Evolutionary conservation across 2,888 invertebrate genomes (phyloP).

Genomic region (Oscheius onirici): DNA sequence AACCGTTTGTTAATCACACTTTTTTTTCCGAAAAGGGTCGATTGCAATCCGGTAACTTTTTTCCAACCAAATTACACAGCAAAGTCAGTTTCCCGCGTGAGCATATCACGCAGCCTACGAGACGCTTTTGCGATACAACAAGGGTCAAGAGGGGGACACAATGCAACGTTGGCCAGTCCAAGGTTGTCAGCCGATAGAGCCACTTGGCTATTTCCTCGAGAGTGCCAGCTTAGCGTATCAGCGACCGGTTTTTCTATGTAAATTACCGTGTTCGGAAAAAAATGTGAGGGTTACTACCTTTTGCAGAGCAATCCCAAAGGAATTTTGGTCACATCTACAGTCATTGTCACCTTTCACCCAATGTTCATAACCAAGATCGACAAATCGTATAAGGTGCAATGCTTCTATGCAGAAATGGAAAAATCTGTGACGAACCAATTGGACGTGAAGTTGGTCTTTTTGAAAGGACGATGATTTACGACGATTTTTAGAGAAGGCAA

Average conservation of each 20-base stretch:
- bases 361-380: conserved; percentile 67
- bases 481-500: conserved; percentile 42
- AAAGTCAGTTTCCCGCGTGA: conserved; percentile 1
- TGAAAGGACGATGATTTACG: background rate
- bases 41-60: background rate
- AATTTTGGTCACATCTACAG: conserved; percentile 57
- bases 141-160: conserved; percentile 27
- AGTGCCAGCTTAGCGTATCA: conserved; percentile 3
- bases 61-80: conserved; percentile 1
- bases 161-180: conserved; percentile 25
- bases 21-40: background rate
- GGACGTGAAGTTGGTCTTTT: conserved; percentile 48
- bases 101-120: background rate
- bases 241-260: background rate
- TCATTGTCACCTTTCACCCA: conserved; percentile 65
- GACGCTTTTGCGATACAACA: background rate
- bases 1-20: too few species aligned
- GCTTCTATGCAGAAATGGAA: conserved; percentile 63
- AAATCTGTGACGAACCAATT: conserved; percentile 59
- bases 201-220: conserved; percentile 17
- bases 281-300: background rate
- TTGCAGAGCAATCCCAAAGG: conserved; percentile 61
- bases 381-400: conserved; percentile 63
- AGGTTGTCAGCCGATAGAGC: conserved; percentile 27
- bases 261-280: background rate